Base-by-base conservation (phyloP, 64 coral and sea anemone species). In the Exaiptasia diaphana region DNA sequence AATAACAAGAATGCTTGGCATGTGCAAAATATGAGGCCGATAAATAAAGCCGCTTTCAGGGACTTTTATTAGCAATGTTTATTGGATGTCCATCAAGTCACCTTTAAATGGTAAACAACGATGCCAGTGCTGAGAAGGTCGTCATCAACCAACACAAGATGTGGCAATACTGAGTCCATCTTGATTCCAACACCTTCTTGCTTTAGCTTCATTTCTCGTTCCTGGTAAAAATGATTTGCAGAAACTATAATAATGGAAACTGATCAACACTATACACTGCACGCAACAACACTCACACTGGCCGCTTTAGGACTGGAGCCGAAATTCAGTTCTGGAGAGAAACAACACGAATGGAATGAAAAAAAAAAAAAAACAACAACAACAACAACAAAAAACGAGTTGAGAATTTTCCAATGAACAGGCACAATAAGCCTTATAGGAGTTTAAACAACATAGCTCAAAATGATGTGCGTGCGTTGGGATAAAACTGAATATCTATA, bases 121-220 rank as follows among this genome's bases (percentile, higher is more conserved):
- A 99, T 99, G 1, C 90, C 95, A 3, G 95, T 99, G 49, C 90
- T 93, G 15, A 99, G 85, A 4, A 88, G 61, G 64, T 99, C 95
- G 60, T 99, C 95, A 38, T 93, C 90, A 10, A 99, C 95, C 2
- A 99, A 61, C 15, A 99, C 95, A 15, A 99, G 76, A 55, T 99
- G 95, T 52, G 95, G 95, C 38, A 93, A 79, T 1, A 88, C 74
- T 7, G 95, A 99, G 59, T 99, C 95, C 95, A 99, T 99, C 64
- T 99, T 99, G 80, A 99, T 99, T 18, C 95, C 95, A 70, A 88
- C 86, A 43, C 95, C 95, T 79, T 99, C 95, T 40, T 88, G 79
- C 63, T 88, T 80, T 29, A 99, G 41, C 39, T 83, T 88, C 95
- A 99, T 99, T 52, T 99, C 95, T 61, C 90, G 60, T 49, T 99